These are phyloP conservation scores for Abscondita cerata DNA, from an alignment of 2,888 invertebrate species.

Conservation along the genomic window DNA sequence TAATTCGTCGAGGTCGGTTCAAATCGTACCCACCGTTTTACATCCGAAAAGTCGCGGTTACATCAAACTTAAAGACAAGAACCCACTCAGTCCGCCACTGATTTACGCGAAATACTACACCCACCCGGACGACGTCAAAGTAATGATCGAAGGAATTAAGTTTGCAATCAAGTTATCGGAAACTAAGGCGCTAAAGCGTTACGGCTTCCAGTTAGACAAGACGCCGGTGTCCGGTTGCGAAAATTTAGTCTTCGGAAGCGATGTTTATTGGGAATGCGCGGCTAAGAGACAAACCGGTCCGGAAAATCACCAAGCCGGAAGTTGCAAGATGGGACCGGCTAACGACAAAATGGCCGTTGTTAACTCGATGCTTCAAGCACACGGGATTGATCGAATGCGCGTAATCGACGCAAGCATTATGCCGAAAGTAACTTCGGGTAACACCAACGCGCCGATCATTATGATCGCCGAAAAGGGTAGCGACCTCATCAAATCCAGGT, in stretches of 20 bases:
- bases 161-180: constrained; percentile 75
- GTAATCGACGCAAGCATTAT: constrained; percentile 76
- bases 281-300: constrained; percentile 66
- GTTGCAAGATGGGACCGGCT: constrained; percentile 68
- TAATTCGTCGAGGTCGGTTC: constrained; percentile 72
- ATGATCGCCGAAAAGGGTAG: constrained; percentile 74
- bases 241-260: constrained; percentile 72
- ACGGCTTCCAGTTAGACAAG: constrained; percentile 77
- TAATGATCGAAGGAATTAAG: constrained; percentile 83
- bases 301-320: constrained; percentile 71
- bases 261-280: constrained; percentile 69
- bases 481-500: constrained; percentile 70
- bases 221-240: constrained; percentile 80
- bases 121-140: constrained; percentile 79
- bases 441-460: constrained; percentile 73
- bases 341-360: constrained; percentile 66
- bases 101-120: constrained; percentile 85
- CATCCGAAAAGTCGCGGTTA: constrained; percentile 88
- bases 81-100: constrained; percentile 83
- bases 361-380: constrained; percentile 62
- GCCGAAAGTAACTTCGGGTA: constrained; percentile 70
- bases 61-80: constrained; percentile 71
- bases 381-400: constrained; percentile 69
- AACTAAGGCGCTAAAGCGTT: constrained; percentile 68
- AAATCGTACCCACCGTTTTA: constrained; percentile 81